Percentiles rank a stretch among this genome's conserved stretches.
Evolutionary conservation across 53 echinoderm and acorn worm genomes (phyloP).

Genomic region (Apostichopus leukothele): DNA sequence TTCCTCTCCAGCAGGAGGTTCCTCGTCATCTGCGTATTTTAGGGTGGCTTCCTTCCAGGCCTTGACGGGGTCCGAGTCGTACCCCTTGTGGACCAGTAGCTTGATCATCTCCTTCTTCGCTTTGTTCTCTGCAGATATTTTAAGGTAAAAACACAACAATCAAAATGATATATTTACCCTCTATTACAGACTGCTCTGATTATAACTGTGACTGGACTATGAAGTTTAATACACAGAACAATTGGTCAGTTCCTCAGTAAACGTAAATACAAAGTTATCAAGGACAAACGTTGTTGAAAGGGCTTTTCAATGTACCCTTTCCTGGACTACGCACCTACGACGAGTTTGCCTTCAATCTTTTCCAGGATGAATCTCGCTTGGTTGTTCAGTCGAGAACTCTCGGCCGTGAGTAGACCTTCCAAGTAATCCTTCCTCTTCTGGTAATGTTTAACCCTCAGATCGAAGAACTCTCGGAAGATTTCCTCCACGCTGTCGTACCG

Average conservation of each 20-base stretch:
- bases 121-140: conserved; percentile 75
- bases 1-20: conserved; percentile 35
- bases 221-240: no score
- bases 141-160: no score
- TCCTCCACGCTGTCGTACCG: conserved; percentile 75
- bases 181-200: no score
- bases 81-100: conserved; percentile 75
- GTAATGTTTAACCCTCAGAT: conserved; percentile 69
- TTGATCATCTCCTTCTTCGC: conserved; percentile 93
- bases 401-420: conserved; percentile 80
- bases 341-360: conserved; percentile 87
- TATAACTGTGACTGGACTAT: no score
- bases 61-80: conserved; percentile 92
- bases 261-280: neutral
- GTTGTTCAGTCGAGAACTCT: conserved; percentile 82
- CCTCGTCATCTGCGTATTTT: conserved; percentile 48
- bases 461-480: conserved; percentile 81
- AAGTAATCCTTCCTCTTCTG: conserved; percentile 77
- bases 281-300: neutral
- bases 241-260: no score
- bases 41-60: conserved; percentile 75
- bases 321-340: conserved; percentile 6
- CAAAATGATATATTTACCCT: no score
- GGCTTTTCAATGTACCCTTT: neutral
- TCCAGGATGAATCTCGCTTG: conserved; percentile 99